A percentile compares a stretch with the other conserved stretches of the same genome.
phyloP scores from a whole-genome alignment of 2,797 vertebrate genomes.

The Siniperca undulata region DNA sequence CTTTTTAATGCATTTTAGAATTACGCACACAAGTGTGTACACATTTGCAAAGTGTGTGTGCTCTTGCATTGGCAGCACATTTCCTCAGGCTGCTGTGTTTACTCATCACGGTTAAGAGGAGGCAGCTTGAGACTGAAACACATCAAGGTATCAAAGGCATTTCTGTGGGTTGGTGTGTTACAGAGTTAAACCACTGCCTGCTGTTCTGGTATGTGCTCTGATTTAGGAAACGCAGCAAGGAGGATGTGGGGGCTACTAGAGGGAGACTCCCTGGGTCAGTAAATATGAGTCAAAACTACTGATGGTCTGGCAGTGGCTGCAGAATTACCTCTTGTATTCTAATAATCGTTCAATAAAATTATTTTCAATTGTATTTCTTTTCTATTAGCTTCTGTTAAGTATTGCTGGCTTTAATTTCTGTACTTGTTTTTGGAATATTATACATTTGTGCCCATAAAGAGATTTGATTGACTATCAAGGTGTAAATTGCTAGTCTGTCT shows the following conservation, averaged over 20 bases:
- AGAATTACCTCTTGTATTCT: conserved; percentile 5
- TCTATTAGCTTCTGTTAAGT: not conserved
- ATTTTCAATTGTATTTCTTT: not conserved
- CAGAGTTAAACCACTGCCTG: conserved; percentile 82
- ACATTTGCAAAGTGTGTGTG: conserved; percentile 49
- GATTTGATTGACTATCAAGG: not conserved
- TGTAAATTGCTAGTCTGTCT: conserved; percentile 27
- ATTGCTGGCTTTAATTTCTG: not conserved
- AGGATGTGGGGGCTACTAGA: conserved; percentile 73
- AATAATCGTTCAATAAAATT: conserved; percentile 15
- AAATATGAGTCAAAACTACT: conserved; percentile 63
- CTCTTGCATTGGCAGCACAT: conserved; percentile 48
- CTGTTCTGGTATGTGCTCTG: conserved; percentile 84
- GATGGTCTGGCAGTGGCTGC: conserved; percentile 26
- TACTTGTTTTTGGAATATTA: not conserved
- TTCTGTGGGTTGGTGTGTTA: conserved; percentile 81
- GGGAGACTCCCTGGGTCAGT: conserved; percentile 61
- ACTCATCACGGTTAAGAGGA: conserved; percentile 74
- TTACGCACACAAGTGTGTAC: conserved; percentile 54
- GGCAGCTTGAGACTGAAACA: conserved; percentile 76
- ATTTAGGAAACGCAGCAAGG: conserved; percentile 75
- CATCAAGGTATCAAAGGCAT: conserved; percentile 84
- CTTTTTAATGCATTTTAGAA: conserved; percentile 70
- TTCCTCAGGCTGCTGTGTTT: conserved; percentile 78
- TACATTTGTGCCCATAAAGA: not conserved